phyloP scores from a whole-genome alignment of 2,888 invertebrate genomes.

The Chelonus formosanus region DNA sequence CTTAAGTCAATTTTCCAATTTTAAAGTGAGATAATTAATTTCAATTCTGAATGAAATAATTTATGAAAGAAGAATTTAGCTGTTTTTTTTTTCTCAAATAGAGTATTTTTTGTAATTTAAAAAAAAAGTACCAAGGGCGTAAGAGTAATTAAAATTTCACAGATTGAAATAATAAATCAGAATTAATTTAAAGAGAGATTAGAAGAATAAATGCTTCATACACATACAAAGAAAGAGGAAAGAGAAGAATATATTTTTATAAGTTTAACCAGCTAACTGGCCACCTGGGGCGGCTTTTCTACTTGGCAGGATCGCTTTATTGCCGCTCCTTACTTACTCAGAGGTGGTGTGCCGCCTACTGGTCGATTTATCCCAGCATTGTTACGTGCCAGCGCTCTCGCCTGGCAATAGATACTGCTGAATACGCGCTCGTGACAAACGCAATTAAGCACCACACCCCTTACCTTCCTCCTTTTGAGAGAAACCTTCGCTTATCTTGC shows the following conservation, averaged over 20 bases:
- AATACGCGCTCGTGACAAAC: slow-evolving; percentile 31
- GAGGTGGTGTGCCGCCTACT: slow-evolving; percentile 19
- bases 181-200: no score
- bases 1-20: no score
- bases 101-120: no score
- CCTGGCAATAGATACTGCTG: slow-evolving; percentile 28
- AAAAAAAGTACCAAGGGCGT: no score
- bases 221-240: slow-evolving; percentile 5
- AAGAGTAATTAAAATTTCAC: no score
- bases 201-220: not conserved
- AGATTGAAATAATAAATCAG: no score
- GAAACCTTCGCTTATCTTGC: slow-evolving; percentile 32
- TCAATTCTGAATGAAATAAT: no score
- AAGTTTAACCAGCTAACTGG: slow-evolving; percentile 50
- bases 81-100: no score
- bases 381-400: slow-evolving; percentile 21
- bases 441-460: slow-evolving; percentile 32
- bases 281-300: slow-evolving; percentile 49
- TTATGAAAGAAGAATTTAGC: no score
- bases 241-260: slow-evolving; percentile 45
- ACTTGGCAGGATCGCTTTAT: slow-evolving; percentile 50
- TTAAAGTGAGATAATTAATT: no score
- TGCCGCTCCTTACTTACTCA: slow-evolving; percentile 26
- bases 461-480: slow-evolving; percentile 33
- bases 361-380: slow-evolving; percentile 32